Conservation (phyloP, 1,140 invertebrate species). For the Zaprionus gabonicus region DNA sequence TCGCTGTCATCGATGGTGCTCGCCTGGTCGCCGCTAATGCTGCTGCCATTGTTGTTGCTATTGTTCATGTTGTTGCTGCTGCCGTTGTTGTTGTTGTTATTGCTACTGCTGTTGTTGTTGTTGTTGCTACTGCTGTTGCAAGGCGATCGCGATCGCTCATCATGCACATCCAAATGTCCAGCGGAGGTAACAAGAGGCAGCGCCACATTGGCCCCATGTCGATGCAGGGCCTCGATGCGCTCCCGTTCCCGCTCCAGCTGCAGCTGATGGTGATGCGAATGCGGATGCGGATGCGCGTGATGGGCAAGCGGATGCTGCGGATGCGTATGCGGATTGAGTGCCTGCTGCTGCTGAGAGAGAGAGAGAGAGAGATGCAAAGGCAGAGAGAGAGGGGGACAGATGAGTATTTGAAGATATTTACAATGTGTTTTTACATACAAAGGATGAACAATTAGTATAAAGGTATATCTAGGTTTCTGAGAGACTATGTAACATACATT, state of each 20-base stretch:
- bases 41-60: conserved; percentile 56
- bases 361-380: background rate
- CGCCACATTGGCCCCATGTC: conserved; percentile 35
- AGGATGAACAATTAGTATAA: too few relatives aligned
- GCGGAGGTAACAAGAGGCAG: conserved; percentile 4
- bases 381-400: background rate
- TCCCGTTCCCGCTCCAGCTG: conserved; percentile 38
- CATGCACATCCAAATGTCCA: conserved; percentile 42
- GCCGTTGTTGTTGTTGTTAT: conserved; percentile 41
- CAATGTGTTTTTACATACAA: too few relatives aligned
- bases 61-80: conserved; percentile 42
- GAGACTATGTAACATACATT: too few relatives aligned
- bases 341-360: conserved; percentile 17
- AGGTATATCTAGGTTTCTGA: too few relatives aligned
- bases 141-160: conserved; percentile 81
- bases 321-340: conserved; percentile 28
- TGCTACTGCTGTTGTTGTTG: conserved; percentile 25
- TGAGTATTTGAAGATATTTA: background rate
- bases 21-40: conserved; percentile 77
- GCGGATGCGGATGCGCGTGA: conserved; percentile 41
- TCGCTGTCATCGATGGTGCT: conserved; percentile 82
- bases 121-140: conserved; percentile 37
- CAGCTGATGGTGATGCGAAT: conserved; percentile 52
- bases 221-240: conserved; percentile 43
- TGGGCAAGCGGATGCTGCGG: conserved; percentile 44